Conservation (phyloP, 1,140 invertebrate genomes). For the Acromyrmex heyeri region DNA sequence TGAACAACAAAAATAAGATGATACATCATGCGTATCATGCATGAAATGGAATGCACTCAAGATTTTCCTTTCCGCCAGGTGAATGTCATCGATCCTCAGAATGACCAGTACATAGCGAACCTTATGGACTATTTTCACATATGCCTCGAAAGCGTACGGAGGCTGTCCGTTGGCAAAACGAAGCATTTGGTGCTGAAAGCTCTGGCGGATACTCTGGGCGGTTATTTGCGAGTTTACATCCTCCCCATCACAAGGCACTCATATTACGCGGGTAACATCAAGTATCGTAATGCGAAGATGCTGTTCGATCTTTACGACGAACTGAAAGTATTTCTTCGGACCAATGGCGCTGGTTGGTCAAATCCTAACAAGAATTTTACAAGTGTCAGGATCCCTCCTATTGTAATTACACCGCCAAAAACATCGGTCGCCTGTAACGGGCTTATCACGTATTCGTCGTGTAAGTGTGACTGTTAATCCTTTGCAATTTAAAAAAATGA, state of each 20-base stretch:
- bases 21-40: no score
- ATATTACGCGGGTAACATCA: conserved; percentile 88
- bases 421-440: conserved; percentile 71
- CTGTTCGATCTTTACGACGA: conserved; percentile 87
- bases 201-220: conserved; percentile 87
- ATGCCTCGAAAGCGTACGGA: conserved; percentile 85
- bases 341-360: conserved; percentile 88
- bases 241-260: conserved; percentile 87
- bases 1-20: no score
- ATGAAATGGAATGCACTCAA: neutral
- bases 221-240: conserved; percentile 87
- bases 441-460: conserved; percentile 74
- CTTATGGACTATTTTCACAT: conserved; percentile 87
- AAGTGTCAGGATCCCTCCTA: conserved; percentile 77
- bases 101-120: conserved; percentile 79
- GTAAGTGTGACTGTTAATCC: conserved; percentile 65
- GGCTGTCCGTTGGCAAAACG: conserved; percentile 82
- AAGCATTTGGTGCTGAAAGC: conserved; percentile 86
- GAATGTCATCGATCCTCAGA: conserved; percentile 74
- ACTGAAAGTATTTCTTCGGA: conserved; percentile 87
- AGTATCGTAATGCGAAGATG: conserved; percentile 86
- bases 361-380: conserved; percentile 82
- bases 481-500: conserved; percentile 24
- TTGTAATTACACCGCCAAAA: conserved; percentile 73
- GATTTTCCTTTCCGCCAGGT: conserved; percentile 64